These are phyloP conservation scores for Drosophila nikananu DNA, from an alignment of 1,140 invertebrate species.

Conservation along the genomic window DNA sequence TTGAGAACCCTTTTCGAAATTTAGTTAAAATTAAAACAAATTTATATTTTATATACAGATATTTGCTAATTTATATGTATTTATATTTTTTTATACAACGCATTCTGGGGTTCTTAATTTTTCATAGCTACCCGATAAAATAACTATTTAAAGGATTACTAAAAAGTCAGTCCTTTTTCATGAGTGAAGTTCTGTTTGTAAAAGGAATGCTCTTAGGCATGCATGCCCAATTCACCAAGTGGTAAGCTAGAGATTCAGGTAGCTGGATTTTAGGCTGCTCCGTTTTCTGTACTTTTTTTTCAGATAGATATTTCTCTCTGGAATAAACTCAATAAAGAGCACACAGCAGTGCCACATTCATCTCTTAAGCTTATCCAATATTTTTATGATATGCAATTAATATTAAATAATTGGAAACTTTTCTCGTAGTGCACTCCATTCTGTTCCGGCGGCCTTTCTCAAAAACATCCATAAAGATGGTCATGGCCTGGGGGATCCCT, in stretches of 20 bases:
- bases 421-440: not conserved
- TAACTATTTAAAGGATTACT: not conserved
- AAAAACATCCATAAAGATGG: conserved; percentile 22
- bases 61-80: not conserved
- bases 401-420: not conserved
- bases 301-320: not conserved
- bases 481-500: conserved; percentile 21
- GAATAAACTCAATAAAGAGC: no score
- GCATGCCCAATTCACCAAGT: not conserved
- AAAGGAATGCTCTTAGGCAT: not conserved
- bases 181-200: not conserved
- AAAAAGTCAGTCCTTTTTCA: no score
- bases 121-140: not conserved
- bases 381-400: not conserved
- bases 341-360: no score
- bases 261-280: not conserved
- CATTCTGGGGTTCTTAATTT: not conserved
- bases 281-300: not conserved
- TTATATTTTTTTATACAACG: not conserved
- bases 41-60: not conserved
- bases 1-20: not conserved
- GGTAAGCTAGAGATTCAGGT: not conserved
- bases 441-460: conserved; percentile 25
- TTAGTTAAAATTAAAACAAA: not conserved
- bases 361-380: no score